Conservation (phyloP, 2,113 vertebrate species). For the Eudorcas thomsonii region DNA sequence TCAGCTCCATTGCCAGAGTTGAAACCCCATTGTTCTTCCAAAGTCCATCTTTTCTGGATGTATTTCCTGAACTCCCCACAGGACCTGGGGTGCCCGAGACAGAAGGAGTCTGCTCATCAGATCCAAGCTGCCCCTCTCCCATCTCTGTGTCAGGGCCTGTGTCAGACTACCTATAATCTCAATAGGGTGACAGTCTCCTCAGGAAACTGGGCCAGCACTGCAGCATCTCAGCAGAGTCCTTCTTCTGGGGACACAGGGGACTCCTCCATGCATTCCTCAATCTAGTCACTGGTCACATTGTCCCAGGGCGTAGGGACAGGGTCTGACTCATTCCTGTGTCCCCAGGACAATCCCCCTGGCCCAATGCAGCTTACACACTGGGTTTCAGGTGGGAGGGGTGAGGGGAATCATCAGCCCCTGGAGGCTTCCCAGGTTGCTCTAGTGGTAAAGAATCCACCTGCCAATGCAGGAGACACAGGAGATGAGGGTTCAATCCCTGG, state of each 20-base stretch:
- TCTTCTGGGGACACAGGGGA: background rate
- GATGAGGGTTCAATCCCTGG: background rate
- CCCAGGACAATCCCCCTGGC: background rate
- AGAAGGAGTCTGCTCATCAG: background rate
- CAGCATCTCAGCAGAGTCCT: background rate
- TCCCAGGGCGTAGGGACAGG: too few relatives aligned
- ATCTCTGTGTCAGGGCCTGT: background rate
- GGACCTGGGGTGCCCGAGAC: background rate
- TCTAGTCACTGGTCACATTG: background rate
- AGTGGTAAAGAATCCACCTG: background rate
- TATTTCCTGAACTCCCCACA: background rate
- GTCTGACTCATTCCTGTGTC: background rate
- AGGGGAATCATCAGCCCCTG: background rate
- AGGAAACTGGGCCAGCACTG: too few relatives aligned
- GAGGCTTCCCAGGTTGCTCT: background rate
- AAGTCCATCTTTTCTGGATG: background rate
- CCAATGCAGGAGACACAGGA: background rate
- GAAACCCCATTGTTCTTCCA: background rate
- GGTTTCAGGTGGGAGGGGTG: background rate
- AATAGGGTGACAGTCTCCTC: background rate
- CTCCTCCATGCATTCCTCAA: background rate
- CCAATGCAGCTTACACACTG: background rate
- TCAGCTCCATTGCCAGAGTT: background rate
- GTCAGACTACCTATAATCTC: background rate
- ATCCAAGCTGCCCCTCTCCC: rapidly evolving